Evolutionary conservation across 2,888 invertebrate genomes (phyloP).

Genomic region (Hemistola chrysoprasaria): DNA sequence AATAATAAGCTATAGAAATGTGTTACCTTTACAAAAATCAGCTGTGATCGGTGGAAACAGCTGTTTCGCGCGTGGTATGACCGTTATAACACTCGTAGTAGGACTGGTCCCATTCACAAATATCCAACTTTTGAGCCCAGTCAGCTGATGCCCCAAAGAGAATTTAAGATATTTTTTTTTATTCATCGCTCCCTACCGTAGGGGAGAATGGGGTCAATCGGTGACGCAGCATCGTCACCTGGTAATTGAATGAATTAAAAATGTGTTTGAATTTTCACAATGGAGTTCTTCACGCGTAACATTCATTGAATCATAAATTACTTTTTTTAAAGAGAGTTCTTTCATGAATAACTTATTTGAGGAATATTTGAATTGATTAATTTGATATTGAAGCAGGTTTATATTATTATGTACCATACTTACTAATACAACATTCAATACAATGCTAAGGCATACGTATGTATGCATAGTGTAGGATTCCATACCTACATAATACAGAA

Average conservation of each 20-base stretch:
- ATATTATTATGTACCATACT: too few relatives aligned
- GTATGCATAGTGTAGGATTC: too few relatives aligned
- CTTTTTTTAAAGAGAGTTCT: too few relatives aligned
- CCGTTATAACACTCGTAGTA: slow-evolving; percentile 27
- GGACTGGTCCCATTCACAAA: slow-evolving; percentile 21
- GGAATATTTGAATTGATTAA: too few relatives aligned
- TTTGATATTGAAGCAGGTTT: too few relatives aligned
- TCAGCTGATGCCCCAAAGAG: slow-evolving; percentile 24
- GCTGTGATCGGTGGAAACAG: slow-evolving; percentile 15
- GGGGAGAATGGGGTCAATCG: slow-evolving; percentile 20
- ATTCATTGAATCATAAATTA: slow-evolving; percentile 16
- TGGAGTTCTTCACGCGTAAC: slow-evolving; percentile 11
- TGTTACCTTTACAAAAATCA: slow-evolving; percentile 18
- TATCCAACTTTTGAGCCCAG: slow-evolving; percentile 21
- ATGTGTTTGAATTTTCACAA: slow-evolving; percentile 7
- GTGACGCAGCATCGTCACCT: slow-evolving; percentile 10
- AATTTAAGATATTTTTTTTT: slow-evolving; percentile 4
- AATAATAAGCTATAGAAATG: background rate
- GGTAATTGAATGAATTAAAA: slow-evolving; percentile 10
- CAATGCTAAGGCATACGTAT: too few relatives aligned
- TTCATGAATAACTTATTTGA: too few relatives aligned
- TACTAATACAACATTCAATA: too few relatives aligned
- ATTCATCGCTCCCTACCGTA: background rate
- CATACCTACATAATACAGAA: too few relatives aligned
- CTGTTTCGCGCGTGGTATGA: slow-evolving; percentile 25